Base-by-base conservation (phyloP, 2,113 vertebrate genomes). In the Lycocorax pyrrhopterus region DNA sequence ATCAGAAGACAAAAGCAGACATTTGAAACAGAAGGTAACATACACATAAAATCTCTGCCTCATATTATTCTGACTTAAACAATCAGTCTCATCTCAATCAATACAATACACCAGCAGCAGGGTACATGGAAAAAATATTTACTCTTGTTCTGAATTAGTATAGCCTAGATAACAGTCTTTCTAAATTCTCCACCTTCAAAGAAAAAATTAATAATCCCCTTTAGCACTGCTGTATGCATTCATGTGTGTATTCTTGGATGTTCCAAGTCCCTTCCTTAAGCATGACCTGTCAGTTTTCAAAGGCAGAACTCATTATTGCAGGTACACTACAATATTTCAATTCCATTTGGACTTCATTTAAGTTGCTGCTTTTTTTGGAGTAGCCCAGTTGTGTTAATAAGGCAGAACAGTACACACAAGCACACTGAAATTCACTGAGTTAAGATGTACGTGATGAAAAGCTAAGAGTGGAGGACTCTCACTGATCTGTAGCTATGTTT, bases 1-100 rank as follows among this genome's bases (percentile, higher is more conserved):
- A 98, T 96, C 97, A 98, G 96, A 97, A 98, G 98, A 99, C 98
- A 99, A 98, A 98, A 98, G 98, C 92, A 98, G 94, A 98, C 90
- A 96, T 97, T 98, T 98, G 95, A 98, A 96, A 98, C 93, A 98
- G 66, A 93, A 96, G 64, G 97, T 81, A 98, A 97, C 78, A 97
- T 1, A 80, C 51, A 93, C 76, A 96, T 71, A 93, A 96, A 92
- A 96, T 84, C 93, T 97, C 35, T 86, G 85, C 72, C 90, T 97
- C n/a, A 51, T 39, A 97, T 84, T 90, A 93, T 55, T 80, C 27
- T 97, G 87, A 96, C 74, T 97, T 87, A 73, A 94, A 33, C 64
- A 30, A 94, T 87, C 89, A 84, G 73, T 76, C 35, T 91, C 84
- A 90, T 93, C 86, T 96, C 95, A 91, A 71, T 68, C 33, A 89